A percentile compares a stretch with the other conserved stretches of the same genome.
phyloP scores from a whole-genome alignment of 2,113 vertebrate genomes.

The Sclerurus mexicanus region DNA sequence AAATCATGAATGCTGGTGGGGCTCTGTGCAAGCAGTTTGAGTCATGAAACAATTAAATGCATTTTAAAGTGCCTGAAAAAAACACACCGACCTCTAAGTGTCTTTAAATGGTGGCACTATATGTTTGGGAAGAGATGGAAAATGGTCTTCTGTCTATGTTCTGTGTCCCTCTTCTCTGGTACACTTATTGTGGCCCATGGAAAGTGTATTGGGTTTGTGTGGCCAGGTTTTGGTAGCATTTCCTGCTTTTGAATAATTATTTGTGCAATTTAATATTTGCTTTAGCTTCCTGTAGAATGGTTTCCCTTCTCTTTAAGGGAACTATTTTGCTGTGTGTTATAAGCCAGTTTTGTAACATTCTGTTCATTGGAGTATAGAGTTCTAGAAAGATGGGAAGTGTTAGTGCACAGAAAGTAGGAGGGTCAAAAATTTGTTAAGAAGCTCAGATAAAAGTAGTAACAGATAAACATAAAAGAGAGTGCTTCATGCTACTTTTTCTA shows the following conservation, averaged over 20 bases:
- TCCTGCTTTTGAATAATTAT: slow-evolving; percentile 11
- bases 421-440: neutral
- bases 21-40: neutral
- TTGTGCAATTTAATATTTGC: slow-evolving; percentile 2
- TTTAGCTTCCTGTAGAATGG: neutral
- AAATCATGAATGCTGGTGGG: neutral
- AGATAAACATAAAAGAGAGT: neutral
- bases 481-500: neutral
- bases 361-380: neutral
- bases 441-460: neutral
- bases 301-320: slow-evolving; percentile 14
- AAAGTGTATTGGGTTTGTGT: neutral
- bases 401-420: neutral
- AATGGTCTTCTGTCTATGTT: neutral
- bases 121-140: neutral
- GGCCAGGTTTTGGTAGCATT: neutral
- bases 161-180: neutral
- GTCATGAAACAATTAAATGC: neutral
- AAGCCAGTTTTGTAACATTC: slow-evolving; percentile 39
- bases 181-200: neutral
- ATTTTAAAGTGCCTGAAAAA: neutral
- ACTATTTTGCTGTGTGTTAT: neutral
- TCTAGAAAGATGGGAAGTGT: neutral
- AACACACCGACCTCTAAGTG: rapidly evolving
- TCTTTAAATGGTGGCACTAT: neutral